Percentiles rank a stretch among this genome's conserved stretches.
Evolutionary conservation across 2,797 vertebrate genomes (phyloP).

Genomic region (Phalloptychus januarius): DNA sequence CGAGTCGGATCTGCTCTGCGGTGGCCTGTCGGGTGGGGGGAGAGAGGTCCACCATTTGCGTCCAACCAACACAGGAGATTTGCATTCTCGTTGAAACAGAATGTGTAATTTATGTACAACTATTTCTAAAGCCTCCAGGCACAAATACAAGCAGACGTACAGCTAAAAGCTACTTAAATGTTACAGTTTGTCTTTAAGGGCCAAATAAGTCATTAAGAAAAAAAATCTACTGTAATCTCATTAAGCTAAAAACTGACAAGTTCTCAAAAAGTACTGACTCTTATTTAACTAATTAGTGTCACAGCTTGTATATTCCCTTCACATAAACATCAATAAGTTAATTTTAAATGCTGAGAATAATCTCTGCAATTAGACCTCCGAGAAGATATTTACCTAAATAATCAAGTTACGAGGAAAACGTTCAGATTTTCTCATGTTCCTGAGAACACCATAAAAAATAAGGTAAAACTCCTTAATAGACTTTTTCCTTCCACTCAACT

Average conservation of each 20-base stretch:
- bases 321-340: not conserved
- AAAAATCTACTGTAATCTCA: not conserved
- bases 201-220: not conserved
- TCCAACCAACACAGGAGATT: constrained; percentile 7
- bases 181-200: not conserved
- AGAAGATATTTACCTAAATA: not conserved
- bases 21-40: too few species aligned
- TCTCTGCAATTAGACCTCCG: not conserved
- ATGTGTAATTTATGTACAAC: not conserved
- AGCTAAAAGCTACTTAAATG: not conserved
- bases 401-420: not conserved
- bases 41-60: constrained; percentile 13
- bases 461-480: not conserved
- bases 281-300: not conserved
- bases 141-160: not conserved
- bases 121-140: not conserved
- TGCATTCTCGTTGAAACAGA: constrained; percentile 8
- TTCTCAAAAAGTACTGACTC: not conserved
- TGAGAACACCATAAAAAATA: not conserved
- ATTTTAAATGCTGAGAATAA: not conserved
- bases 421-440: not conserved
- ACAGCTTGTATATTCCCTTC: not conserved
- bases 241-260: not conserved
- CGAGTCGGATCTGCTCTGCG: constrained; percentile 98
- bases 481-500: not conserved